Percentiles rank a stretch among this genome's conserved stretches.
Evolutionary conservation across 2,888 invertebrate genomes (phyloP).

Genomic region (Chydorus sphaericus): DNA sequence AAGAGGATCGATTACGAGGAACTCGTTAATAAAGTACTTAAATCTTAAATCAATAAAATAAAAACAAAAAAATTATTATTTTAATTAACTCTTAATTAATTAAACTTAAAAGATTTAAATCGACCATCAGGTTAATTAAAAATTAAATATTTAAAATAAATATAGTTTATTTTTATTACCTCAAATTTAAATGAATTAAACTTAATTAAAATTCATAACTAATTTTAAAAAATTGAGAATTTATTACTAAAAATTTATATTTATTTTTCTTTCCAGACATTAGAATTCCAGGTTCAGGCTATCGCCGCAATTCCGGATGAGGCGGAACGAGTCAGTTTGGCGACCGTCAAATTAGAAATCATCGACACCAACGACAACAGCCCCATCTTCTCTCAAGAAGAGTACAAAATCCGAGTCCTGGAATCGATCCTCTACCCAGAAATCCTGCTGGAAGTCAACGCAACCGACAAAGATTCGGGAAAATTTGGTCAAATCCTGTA

Average conservation of each 20-base stretch:
- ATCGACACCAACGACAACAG: constrained; percentile 64
- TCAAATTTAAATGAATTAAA: too few species aligned
- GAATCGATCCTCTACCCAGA: constrained; percentile 54
- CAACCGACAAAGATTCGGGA: constrained; percentile 45
- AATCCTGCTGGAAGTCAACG: constrained; percentile 49
- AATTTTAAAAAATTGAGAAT: too few species aligned
- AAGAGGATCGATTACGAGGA: constrained; percentile 63
- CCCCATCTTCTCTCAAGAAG: constrained; percentile 45
- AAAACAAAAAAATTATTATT: too few species aligned
- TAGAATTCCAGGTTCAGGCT: constrained; percentile 35
- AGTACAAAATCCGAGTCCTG: constrained; percentile 51
- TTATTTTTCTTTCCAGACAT: constrained; percentile 23
- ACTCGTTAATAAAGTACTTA: constrained; percentile 30
- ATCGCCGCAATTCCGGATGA: constrained; percentile 22
- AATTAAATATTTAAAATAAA: too few species aligned
- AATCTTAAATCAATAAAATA: too few species aligned
- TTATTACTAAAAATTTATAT: too few species aligned
- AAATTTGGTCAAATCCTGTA: constrained; percentile 54
- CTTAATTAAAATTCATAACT: neutral
- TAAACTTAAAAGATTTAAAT: too few species aligned
- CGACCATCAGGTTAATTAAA: too few species aligned
- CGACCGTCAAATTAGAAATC: constrained; percentile 51
- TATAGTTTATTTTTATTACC: too few species aligned
- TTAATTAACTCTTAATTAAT: too few species aligned
- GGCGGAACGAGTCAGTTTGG: constrained; percentile 31